Evolutionary conservation across 2,888 invertebrate species (phyloP).

Genomic region (Actias luna): DNA sequence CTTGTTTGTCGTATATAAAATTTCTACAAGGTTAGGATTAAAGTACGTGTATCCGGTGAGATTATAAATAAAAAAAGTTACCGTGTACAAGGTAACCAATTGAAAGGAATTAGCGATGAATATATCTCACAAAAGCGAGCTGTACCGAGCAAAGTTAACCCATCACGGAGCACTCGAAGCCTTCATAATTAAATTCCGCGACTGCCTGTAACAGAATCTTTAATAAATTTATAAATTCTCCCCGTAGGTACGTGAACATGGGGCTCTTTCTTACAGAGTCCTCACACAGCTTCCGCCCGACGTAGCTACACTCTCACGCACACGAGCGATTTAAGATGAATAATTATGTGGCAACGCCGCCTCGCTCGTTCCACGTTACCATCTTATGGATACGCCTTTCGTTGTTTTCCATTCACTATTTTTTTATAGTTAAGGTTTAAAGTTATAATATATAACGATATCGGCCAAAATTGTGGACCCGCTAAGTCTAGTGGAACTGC

Average conservation of each 20-base stretch:
- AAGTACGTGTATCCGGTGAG: no score
- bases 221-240: constrained; percentile 78
- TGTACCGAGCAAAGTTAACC: constrained; percentile 6
- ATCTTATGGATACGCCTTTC: constrained; percentile 42
- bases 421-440: background rate
- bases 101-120: background rate
- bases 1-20: no score
- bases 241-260: constrained; percentile 38
- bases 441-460: no score
- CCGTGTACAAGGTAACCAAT: background rate
- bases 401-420: background rate
- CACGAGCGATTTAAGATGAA: constrained; percentile 81
- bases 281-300: constrained; percentile 19
- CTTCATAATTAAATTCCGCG: constrained; percentile 43
- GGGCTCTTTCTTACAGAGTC: constrained; percentile 23
- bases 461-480: no score
- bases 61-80: no score
- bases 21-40: no score
- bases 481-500: no score
- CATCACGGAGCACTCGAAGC: constrained; percentile 10
- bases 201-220: constrained; percentile 44
- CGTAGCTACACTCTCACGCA: constrained; percentile 52
- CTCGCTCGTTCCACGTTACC: constrained; percentile 52
- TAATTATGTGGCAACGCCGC: constrained; percentile 80
- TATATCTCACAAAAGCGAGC: background rate